phyloP scores from a whole-genome alignment of 2,888 invertebrate species.

The Drosophila leonis region DNA sequence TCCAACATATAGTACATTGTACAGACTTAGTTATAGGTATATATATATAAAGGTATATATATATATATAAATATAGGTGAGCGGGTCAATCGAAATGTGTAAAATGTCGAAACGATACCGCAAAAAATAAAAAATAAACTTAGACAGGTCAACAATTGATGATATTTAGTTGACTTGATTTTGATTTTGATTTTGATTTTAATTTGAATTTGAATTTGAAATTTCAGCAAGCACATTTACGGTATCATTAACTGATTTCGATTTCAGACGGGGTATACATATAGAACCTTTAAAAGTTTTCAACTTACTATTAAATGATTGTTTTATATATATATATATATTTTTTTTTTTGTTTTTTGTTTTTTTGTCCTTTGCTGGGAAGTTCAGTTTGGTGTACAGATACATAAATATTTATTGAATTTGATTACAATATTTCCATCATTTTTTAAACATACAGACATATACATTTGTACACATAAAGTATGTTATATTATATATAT shows the following conservation, averaged over 20 bases:
- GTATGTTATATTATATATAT: constrained; percentile 13
- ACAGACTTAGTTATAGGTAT: constrained; percentile 41
- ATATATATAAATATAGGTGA: constrained; percentile 1
- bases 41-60: background rate
- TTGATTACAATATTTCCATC: constrained; percentile 18
- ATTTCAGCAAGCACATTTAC: constrained; percentile 16
- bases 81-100: constrained; percentile 5
- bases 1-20: constrained; percentile 22
- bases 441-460: constrained; percentile 18
- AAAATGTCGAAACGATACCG: background rate
- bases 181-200: background rate
- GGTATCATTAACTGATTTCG: constrained; percentile 18
- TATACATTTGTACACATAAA: constrained; percentile 13
- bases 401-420: constrained; percentile 14
- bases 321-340: constrained; percentile 22
- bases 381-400: constrained; percentile 40
- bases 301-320: constrained; percentile 57
- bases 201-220: background rate
- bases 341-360: constrained; percentile 9
- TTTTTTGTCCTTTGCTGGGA: constrained; percentile 24
- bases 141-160: constrained; percentile 9
- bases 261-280: constrained; percentile 31
- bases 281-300: constrained; percentile 34
- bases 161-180: constrained; percentile 3
- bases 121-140: too few species aligned